Evolutionary conservation across 2,888 invertebrate species (phyloP).

Genomic region (Gisinianus flammeolus): DNA sequence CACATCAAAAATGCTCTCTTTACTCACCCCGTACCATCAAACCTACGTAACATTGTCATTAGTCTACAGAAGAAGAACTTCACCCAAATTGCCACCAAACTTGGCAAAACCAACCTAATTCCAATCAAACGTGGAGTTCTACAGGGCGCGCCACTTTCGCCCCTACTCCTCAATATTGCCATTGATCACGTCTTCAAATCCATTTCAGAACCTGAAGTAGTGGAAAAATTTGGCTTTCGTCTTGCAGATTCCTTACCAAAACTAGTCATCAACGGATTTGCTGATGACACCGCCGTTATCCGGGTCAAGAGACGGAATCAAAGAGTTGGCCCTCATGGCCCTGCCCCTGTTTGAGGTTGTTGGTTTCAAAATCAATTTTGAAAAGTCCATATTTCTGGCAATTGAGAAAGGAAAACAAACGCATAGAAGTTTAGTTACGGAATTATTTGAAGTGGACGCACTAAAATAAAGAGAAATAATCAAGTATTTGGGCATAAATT

Average conservation of each 20-base stretch:
- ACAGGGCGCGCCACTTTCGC: conserved; percentile 38
- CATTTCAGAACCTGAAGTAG: conserved; percentile 24
- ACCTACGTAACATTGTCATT: background rate
- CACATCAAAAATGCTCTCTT: background rate
- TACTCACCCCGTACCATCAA: background rate
- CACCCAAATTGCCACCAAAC: background rate
- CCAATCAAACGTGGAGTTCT: conserved; percentile 24
- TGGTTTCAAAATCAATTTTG: background rate
- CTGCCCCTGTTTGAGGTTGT: background rate
- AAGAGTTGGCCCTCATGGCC: background rate
- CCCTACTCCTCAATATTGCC: conserved; percentile 32
- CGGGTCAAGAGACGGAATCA: background rate
- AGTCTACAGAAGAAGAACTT: background rate
- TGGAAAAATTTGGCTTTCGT: conserved; percentile 5
- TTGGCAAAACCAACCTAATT: background rate
- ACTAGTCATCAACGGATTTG: conserved; percentile 22
- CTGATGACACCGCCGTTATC: conserved; percentile 11
- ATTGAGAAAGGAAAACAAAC: background rate
- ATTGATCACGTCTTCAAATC: conserved; percentile 27
- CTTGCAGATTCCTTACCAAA: background rate
- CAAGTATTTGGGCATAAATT: conserved; percentile 40
- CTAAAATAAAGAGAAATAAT: conserved; percentile 21
- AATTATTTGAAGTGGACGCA: background rate
- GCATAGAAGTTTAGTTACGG: background rate
- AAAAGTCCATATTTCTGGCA: background rate